phyloP scores from a whole-genome alignment of 2,113 vertebrate genomes.

The Fukomys damarensis region DNA sequence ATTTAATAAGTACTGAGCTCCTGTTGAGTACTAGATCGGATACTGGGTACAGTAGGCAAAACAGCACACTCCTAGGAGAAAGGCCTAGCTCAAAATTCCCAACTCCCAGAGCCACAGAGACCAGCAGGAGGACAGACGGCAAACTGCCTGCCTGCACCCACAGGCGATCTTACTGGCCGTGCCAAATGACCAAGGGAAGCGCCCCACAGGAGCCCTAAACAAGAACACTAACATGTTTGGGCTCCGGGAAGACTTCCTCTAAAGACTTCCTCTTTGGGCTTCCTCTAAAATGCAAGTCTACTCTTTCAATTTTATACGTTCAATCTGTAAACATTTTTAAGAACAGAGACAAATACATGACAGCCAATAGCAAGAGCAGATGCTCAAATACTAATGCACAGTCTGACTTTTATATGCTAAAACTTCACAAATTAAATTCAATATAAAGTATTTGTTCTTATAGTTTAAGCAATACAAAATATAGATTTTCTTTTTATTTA shows the following conservation, averaged over 20 bases:
- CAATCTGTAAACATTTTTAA: background rate
- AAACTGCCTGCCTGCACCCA: background rate
- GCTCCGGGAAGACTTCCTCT: too few relatives aligned
- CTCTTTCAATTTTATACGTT: background rate
- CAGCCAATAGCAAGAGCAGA: background rate
- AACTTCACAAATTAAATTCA: slow-evolving; percentile 42
- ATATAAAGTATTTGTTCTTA: background rate
- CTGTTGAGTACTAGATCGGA: background rate
- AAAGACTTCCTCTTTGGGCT: too few relatives aligned
- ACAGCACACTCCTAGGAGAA: background rate
- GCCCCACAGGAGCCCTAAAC: background rate
- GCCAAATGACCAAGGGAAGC: background rate
- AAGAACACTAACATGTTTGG: too few relatives aligned
- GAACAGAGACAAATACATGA: background rate
- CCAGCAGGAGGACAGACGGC: background rate
- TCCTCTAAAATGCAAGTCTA: too few relatives aligned
- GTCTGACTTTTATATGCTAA: background rate
- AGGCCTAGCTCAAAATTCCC: background rate
- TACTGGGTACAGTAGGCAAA: background rate
- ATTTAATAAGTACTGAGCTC: background rate
- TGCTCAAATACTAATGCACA: background rate
- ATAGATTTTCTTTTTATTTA: too few relatives aligned
- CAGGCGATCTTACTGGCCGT: background rate
- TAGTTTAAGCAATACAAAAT: slow-evolving; percentile 22
- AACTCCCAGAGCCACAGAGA: background rate